Evolutionary conservation across 2,113 vertebrate species (phyloP).

Genomic region (Thalassoma bifasciatum): DNA sequence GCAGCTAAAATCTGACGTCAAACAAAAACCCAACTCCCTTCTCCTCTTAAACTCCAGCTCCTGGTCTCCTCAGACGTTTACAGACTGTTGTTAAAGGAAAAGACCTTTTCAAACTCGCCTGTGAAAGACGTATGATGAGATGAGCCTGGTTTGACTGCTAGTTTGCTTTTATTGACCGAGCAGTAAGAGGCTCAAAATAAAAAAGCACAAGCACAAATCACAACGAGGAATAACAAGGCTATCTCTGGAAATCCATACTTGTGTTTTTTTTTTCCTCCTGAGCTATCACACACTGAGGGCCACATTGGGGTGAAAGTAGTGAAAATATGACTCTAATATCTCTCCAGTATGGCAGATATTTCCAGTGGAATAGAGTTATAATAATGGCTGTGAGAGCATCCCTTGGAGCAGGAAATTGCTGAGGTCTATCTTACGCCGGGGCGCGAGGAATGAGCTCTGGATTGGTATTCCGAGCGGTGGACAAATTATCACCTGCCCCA

Average conservation of each 20-base stretch:
- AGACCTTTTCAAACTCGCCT: constrained; percentile 8
- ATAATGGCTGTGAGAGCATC: constrained; percentile 71
- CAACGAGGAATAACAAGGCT: constrained; percentile 69
- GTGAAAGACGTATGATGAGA: constrained; percentile 71
- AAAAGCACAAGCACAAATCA: constrained; percentile 61
- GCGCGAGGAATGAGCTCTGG: constrained; percentile 55
- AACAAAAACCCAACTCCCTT: too few relatives aligned
- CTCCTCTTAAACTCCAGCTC: too few relatives aligned
- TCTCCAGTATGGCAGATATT: constrained; percentile 59
- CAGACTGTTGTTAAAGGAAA: too few relatives aligned
- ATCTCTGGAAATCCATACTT: constrained; percentile 52
- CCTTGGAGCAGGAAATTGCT: constrained; percentile 72
- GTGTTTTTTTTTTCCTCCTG: constrained; percentile 37
- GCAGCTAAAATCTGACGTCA: too few relatives aligned
- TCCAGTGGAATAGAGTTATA: constrained; percentile 72
- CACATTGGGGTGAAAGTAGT: constrained; percentile 57
- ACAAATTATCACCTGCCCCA: constrained; percentile 77
- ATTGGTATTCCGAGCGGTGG: constrained; percentile 75
- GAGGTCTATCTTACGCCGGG: constrained; percentile 63
- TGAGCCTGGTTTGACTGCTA: constrained; percentile 61
- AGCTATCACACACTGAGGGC: constrained; percentile 58
- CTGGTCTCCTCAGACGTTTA: too few relatives aligned
- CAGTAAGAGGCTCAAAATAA: constrained; percentile 63
- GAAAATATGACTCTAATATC: constrained; percentile 76
- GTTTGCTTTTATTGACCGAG: constrained; percentile 70